Conservation (phyloP, 2,797 vertebrate species). For the Calcarius lapponicus region DNA sequence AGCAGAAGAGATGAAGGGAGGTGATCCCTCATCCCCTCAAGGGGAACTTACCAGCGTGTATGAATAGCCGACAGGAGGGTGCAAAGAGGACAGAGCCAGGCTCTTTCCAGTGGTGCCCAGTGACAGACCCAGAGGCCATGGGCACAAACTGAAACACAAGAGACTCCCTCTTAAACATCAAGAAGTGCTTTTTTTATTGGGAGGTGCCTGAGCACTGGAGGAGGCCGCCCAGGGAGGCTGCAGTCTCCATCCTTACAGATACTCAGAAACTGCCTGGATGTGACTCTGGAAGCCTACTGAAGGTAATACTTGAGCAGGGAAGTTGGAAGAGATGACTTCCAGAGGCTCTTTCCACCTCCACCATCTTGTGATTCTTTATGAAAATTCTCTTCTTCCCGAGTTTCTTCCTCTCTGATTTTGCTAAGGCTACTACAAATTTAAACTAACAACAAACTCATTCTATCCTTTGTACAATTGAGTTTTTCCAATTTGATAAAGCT, state of each 20-base stretch:
- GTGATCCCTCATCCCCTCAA: background rate
- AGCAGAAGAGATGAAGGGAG: background rate
- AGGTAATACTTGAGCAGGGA: background rate
- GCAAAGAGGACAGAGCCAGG: background rate
- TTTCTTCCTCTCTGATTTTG: background rate
- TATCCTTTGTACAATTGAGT: background rate
- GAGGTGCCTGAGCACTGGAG: background rate
- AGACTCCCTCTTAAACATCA: background rate
- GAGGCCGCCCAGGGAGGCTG: background rate
- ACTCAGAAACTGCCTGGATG: background rate
- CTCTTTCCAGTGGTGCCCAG: background rate
- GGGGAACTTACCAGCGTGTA: background rate
- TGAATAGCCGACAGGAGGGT: background rate
- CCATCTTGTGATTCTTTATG: background rate
- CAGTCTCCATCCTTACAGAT: background rate
- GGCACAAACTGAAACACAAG: background rate
- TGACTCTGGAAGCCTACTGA: background rate
- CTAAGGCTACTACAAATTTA: background rate
- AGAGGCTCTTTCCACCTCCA: background rate
- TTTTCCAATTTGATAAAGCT: background rate
- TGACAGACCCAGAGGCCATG: background rate
- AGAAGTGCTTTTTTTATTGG: background rate
- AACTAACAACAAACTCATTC: background rate
- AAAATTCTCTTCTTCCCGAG: background rate
- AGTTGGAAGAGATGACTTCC: background rate